Percentiles rank a stretch among this genome's conserved stretches.
These are phyloP conservation scores for Resseliella maxima DNA, from an alignment of 2,888 invertebrate genomes.

Conservation along the genomic window DNA sequence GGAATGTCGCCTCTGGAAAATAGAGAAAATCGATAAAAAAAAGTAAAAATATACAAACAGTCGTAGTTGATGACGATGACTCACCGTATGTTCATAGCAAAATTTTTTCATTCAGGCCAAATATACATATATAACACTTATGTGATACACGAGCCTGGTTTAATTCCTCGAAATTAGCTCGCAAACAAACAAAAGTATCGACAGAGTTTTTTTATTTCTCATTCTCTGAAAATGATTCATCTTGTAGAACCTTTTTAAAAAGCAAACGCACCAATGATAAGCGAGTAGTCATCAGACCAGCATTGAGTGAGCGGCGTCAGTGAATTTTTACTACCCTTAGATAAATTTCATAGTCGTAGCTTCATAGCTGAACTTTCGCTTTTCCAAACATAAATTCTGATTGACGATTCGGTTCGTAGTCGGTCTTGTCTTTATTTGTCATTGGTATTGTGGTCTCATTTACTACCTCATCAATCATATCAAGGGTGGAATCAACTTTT, in stretches of 20 bases:
- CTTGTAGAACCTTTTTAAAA: not conserved
- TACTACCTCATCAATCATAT: slow-evolving; percentile 5
- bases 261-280: not conserved
- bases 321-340: not conserved
- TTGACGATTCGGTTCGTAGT: not conserved
- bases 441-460: not conserved
- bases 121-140: slow-evolving; percentile 11
- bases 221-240: slow-evolving; percentile 15
- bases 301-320: no score
- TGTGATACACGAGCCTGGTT: not conserved
- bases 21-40: not conserved
- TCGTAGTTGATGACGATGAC: not conserved
- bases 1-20: slow-evolving; percentile 15
- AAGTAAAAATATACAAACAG: not conserved
- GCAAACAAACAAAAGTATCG: no score
- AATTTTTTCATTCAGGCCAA: not conserved
- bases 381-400: slow-evolving; percentile 21
- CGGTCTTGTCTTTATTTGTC: not conserved
- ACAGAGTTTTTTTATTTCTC: not conserved
- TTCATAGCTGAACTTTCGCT: not conserved
- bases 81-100: not conserved
- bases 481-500: slow-evolving; percentile 21
- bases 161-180: slow-evolving; percentile 6
- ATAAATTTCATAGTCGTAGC: not conserved
- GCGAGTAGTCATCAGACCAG: not conserved